Base-by-base conservation (phyloP, 92 coral and sea anemone species). In the Nematostella vectensis region DNA sequence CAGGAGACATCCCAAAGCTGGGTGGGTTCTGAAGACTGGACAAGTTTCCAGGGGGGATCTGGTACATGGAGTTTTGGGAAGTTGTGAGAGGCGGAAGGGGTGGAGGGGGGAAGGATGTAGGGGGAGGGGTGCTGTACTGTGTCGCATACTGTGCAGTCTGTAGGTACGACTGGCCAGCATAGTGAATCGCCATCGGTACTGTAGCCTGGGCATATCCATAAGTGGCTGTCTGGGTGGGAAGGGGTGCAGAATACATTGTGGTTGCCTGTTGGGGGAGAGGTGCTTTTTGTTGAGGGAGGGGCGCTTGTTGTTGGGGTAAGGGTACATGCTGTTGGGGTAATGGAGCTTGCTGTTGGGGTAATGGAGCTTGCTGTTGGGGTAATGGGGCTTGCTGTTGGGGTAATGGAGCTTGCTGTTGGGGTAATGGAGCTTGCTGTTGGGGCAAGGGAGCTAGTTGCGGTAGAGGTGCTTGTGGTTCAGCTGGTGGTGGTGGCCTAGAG, bases 21-120 rank as follows among this genome's bases (percentile, higher is more conserved):
- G 86, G 54, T 43, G 87, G 87, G 52, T 78, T 78, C 62, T 75
- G 93, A 23, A 77, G 40, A 17, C 69, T 65, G n/a, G 25, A 57
- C 1, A 76, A 55, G n/a, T 68, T 79, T 12, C 74, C 67, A 12
- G 78, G 77, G 13, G 96, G 88, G 20, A 83, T 80, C 40, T 82
- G 76, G 49, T 88, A 88, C 50, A 88, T 47, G 12, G 77, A 53
- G 21, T 67, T 65, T n/a, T 58, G 50, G 44, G 66, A 43, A 1
- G 74, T 31, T 1, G 80, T 76, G 24, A 62, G 59, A 25, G 79
- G 89, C 3, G 84, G 79, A 19, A 70, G 71, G 11, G 65, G 74
- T 20, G 93, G 64, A n/a, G 93, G 83, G 31, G 81, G 82, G 18
- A 10, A 45, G 17, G 50, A 66, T 19, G 76, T 42, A 18, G 68